Percentiles rank a stretch among this genome's conserved stretches.
Conservation (phyloP, 1,140 invertebrate genomes). For the Manduca sexta region DNA sequence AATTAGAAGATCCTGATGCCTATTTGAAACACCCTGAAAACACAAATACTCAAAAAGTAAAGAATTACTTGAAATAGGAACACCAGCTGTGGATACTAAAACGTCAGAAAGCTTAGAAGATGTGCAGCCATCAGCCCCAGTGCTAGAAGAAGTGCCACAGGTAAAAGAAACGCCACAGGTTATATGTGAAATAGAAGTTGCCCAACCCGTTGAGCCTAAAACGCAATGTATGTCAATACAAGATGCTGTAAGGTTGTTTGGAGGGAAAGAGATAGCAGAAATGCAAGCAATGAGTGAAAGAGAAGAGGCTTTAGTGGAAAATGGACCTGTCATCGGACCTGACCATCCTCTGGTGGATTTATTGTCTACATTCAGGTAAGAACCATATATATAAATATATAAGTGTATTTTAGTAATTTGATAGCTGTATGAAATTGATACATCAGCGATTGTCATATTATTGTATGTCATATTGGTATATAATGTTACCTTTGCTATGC, state of each 20-base stretch:
- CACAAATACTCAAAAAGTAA: neutral
- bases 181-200: neutral
- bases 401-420: neutral
- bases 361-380: conserved; percentile 50
- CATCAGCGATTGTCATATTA: too few relatives aligned
- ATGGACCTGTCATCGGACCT: conserved; percentile 38
- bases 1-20: neutral
- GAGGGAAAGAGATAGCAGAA: conserved; percentile 44
- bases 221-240: conserved; percentile 41
- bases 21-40: neutral
- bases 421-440: neutral
- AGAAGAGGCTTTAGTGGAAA: conserved; percentile 52
- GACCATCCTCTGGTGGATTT: conserved; percentile 62
- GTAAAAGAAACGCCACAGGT: too few relatives aligned
- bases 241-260: conserved; percentile 46
- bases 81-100: neutral
- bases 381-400: neutral
- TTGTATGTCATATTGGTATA: too few relatives aligned
- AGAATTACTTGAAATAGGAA: too few relatives aligned
- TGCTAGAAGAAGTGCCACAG: conserved; percentile 28
- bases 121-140: conserved; percentile 46
- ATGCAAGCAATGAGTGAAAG: conserved; percentile 46
- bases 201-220: conserved; percentile 22
- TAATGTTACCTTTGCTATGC: too few relatives aligned
- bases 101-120: neutral